Evolutionary conservation across 1,140 invertebrate species (phyloP).

Genomic region (Bombus consobrinus): DNA sequence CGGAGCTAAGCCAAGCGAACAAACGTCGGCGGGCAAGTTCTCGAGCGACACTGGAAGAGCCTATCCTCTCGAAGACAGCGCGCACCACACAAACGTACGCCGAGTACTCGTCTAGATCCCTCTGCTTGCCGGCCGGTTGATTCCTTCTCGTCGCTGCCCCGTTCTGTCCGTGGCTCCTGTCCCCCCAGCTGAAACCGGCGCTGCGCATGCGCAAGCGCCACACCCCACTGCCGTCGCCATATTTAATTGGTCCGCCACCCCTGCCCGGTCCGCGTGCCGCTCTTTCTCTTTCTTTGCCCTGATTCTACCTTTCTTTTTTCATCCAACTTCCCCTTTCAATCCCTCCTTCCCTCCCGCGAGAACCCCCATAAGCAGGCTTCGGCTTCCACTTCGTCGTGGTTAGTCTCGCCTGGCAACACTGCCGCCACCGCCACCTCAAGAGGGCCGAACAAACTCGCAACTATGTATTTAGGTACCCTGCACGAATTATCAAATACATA

Average conservation of each 20-base stretch:
- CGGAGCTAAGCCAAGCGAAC: slow-evolving; percentile 1
- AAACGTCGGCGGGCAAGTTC: slow-evolving; percentile 18
- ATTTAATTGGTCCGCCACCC: slow-evolving; percentile 78
- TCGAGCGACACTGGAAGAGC: slow-evolving; percentile 47
- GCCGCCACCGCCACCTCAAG: slow-evolving; percentile 49
- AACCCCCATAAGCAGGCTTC: slow-evolving; percentile 44
- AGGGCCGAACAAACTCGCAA: slow-evolving; percentile 40
- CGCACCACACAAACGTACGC: slow-evolving; percentile 66
- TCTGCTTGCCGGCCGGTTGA: slow-evolving; percentile 72
- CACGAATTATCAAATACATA: not conserved
- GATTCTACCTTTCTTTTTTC: not conserved
- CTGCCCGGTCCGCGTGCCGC: slow-evolving; percentile 56
- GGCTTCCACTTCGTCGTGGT: slow-evolving; percentile 35
- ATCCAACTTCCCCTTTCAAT: not conserved
- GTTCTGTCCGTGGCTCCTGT: slow-evolving; percentile 43
- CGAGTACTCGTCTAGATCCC: slow-evolving; percentile 64
- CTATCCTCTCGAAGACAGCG: slow-evolving; percentile 56
- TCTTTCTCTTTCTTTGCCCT: not conserved
- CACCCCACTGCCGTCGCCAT: slow-evolving; percentile 76
- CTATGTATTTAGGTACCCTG: slow-evolving; percentile 31
- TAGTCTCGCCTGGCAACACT: slow-evolving; percentile 53
- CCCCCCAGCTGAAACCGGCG: slow-evolving; percentile 27
- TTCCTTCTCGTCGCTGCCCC: slow-evolving; percentile 59
- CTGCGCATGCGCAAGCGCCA: slow-evolving; percentile 77
- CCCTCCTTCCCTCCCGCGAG: not conserved